A percentile compares a stretch with the other conserved stretches of the same genome.
phyloP scores from a whole-genome alignment of 2,797 vertebrate species.

The Dermochelys coriacea region DNA sequence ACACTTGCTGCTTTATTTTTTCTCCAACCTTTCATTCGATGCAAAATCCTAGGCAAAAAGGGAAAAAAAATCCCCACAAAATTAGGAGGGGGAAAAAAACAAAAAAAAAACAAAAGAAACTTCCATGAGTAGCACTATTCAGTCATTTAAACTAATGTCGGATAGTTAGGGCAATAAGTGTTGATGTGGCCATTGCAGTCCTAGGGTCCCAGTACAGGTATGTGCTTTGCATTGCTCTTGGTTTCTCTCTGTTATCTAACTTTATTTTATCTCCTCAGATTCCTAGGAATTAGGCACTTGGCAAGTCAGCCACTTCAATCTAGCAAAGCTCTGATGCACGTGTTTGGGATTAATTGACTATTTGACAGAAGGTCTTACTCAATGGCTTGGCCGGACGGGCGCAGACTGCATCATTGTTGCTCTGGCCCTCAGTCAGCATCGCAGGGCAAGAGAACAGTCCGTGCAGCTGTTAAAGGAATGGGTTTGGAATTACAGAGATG shows the following conservation, averaged over 20 bases:
- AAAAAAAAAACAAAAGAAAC: constrained; percentile 31
- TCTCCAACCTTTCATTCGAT: constrained; percentile 8
- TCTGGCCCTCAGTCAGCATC: background rate
- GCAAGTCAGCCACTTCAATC: background rate
- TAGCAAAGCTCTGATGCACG: background rate
- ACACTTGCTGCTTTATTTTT: constrained; percentile 20
- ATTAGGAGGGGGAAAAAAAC: constrained; percentile 8
- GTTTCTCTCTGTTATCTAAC: background rate
- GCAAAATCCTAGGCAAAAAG: constrained; percentile 24
- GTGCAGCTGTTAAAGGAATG: background rate
- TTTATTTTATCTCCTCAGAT: background rate
- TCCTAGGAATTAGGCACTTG: background rate
- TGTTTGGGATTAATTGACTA: background rate
- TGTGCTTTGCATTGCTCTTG: background rate
- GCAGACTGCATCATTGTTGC: background rate
- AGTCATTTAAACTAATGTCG: background rate
- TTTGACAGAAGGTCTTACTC: background rate
- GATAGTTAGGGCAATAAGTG: background rate
- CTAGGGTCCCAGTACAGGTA: background rate
- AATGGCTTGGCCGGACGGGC: background rate
- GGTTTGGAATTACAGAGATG: background rate
- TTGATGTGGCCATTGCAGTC: background rate
- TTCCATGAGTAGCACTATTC: background rate
- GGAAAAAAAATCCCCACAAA: constrained; percentile 33
- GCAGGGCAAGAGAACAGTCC: background rate